Evolutionary conservation across 2,888 invertebrate genomes (phyloP).

Genomic region (Melanostoma mellinum): DNA sequence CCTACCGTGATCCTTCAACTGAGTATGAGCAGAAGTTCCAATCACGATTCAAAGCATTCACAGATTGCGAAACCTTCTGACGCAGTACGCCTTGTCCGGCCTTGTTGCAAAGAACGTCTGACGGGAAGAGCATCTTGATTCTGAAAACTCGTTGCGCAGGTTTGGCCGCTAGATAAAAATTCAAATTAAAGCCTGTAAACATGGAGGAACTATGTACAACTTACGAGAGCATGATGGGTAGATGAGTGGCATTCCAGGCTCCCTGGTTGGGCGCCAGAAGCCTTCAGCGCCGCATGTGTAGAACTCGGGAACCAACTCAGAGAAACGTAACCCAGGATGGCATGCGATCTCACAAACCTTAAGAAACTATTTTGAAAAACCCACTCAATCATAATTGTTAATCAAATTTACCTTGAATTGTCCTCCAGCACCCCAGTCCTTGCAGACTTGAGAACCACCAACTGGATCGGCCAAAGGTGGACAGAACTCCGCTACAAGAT

Average conservation of each 20-base stretch:
- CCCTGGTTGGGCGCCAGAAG: constrained; percentile 95
- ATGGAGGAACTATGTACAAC: constrained; percentile 74
- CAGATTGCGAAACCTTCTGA: constrained; percentile 93
- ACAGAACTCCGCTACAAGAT: constrained; percentile 91
- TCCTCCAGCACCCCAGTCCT: constrained; percentile 97
- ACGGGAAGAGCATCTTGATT: constrained; percentile 96
- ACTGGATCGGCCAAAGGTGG: constrained; percentile 93
- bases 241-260: constrained; percentile 90
- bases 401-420: constrained; percentile 87
- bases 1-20: constrained; percentile 86
- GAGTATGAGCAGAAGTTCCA: constrained; percentile 98
- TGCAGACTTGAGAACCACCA: constrained; percentile 95
- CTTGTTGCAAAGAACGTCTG: constrained; percentile 97
- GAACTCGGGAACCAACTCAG: constrained; percentile 96
- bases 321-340: constrained; percentile 93
- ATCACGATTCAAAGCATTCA: constrained; percentile 94
- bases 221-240: constrained; percentile 96
- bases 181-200: no score
- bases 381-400: background rate
- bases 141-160: constrained; percentile 97
- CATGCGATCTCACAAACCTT: constrained; percentile 94
- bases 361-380: background rate
- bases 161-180: constrained; percentile 85
- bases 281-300: constrained; percentile 99
- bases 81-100: constrained; percentile 96